These are phyloP conservation scores for Thamnophis elegans DNA, from an alignment of 2,797 vertebrate species.

Conservation along the genomic window DNA sequence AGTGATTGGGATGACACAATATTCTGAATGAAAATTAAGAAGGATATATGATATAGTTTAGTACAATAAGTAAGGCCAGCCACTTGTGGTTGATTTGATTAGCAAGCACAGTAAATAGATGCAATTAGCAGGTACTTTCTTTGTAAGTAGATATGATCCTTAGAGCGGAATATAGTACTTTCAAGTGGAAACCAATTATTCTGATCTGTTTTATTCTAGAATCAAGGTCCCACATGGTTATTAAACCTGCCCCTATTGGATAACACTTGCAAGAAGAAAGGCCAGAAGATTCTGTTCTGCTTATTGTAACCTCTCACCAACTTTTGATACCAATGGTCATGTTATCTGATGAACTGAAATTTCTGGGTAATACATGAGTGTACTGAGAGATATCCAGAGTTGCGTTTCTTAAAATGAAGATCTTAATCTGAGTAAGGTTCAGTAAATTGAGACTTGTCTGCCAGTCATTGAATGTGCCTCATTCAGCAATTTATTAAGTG, in stretches of 20 bases:
- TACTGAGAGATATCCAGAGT: neutral
- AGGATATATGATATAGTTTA: neutral
- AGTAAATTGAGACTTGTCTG: neutral
- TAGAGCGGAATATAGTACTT: neutral
- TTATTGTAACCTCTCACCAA: neutral
- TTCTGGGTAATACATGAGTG: neutral
- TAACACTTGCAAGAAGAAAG: neutral
- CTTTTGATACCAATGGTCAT: neutral
- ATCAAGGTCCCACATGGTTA: neutral
- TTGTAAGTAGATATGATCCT: neutral
- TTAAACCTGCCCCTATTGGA: neutral
- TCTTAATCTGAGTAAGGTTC: neutral
- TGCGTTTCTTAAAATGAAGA: neutral
- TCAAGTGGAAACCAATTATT: neutral
- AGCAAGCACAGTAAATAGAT: neutral
- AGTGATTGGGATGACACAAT: neutral
- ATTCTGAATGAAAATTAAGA: neutral
- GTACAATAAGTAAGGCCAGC: neutral
- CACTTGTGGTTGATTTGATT: neutral
- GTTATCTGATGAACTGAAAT: neutral
- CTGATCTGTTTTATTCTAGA: neutral
- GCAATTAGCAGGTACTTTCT: neutral
- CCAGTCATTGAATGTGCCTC: neutral
- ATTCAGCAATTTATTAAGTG: neutral
- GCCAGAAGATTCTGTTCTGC: neutral